A percentile compares a stretch with the other conserved stretches of the same genome.
These are phyloP conservation scores for Coleophora deauratella DNA, from an alignment of 2,888 invertebrate species.

Conservation along the genomic window DNA sequence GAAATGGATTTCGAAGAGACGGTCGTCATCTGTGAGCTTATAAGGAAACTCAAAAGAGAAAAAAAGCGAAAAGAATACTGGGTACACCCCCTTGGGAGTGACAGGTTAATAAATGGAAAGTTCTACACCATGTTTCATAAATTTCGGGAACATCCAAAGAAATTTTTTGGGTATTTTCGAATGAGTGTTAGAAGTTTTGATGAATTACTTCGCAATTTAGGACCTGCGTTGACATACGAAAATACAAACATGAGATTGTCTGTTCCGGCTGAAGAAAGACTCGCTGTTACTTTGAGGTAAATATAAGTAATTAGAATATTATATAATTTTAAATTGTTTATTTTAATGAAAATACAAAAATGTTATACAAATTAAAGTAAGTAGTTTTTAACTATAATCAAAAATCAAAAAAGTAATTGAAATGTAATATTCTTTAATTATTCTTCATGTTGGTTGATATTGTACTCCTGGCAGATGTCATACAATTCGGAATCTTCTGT, in stretches of 20 bases:
- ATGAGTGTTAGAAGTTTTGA: slow-evolving; percentile 4
- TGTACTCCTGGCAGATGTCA: slow-evolving; percentile 6
- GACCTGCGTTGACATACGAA: slow-evolving; percentile 3
- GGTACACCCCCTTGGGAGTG: slow-evolving; percentile 10
- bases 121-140: slow-evolving; percentile 10
- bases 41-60: slow-evolving; percentile 1
- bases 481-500: slow-evolving; percentile 6
- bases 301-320: slow-evolving; percentile 1
- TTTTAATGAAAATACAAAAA: slow-evolving; percentile 2
- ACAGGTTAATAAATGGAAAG: slow-evolving; percentile 10
- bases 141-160: slow-evolving; percentile 7
- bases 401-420: slow-evolving; percentile 1
- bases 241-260: slow-evolving; percentile 4
- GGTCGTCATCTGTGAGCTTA: slow-evolving; percentile 2
- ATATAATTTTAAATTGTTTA: slow-evolving; percentile 1
- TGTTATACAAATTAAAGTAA: slow-evolving; percentile 2
- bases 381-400: slow-evolving; percentile 1
- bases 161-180: slow-evolving; percentile 6
- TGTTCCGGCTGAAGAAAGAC: slow-evolving; percentile 5
- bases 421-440: too few species aligned
- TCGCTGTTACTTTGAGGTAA: slow-evolving; percentile 5
- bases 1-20: too few species aligned
- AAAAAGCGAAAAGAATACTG: slow-evolving; percentile 6
- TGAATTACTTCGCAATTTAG: slow-evolving; percentile 5
- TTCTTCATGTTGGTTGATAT: slow-evolving; percentile 3